A percentile compares a stretch with the other conserved stretches of the same genome.
phyloP scores from a whole-genome alignment of 2,888 invertebrate genomes.

The Zeuzera pyrina region DNA sequence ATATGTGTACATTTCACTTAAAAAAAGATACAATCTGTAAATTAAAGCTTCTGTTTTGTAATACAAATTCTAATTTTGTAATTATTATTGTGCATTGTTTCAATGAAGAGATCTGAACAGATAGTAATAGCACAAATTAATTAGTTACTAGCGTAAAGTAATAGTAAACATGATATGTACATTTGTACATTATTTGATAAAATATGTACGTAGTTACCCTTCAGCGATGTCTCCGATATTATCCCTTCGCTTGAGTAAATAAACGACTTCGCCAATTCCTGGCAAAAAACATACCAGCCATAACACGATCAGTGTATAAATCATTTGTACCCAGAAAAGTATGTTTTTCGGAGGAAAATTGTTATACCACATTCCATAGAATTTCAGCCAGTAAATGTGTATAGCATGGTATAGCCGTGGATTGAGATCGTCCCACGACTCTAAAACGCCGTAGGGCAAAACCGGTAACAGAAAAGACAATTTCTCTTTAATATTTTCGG shows the following conservation, averaged over 20 bases:
- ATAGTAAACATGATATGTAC: no score
- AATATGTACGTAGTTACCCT: constrained; percentile 34
- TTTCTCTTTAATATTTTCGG: constrained; percentile 33
- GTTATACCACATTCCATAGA: constrained; percentile 67
- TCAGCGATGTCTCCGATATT: constrained; percentile 75
- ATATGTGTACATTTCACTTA: constrained; percentile 67
- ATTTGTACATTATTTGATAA: no score
- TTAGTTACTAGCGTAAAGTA: no score
- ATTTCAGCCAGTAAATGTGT: constrained; percentile 65
- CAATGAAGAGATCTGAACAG: no score
- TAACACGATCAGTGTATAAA: constrained; percentile 46
- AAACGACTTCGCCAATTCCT: constrained; percentile 75
- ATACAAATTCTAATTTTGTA: no score
- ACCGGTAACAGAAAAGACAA: constrained; percentile 30
- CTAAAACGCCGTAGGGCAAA: constrained; percentile 51
- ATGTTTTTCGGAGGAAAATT: constrained; percentile 32
- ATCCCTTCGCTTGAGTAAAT: constrained; percentile 76
- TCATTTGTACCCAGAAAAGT: constrained; percentile 46
- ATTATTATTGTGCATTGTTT: no score
- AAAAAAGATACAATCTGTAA: constrained; percentile 60
- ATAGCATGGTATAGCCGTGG: constrained; percentile 56
- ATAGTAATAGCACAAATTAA: no score
- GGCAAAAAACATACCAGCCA: constrained; percentile 65
- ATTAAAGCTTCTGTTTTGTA: no score
- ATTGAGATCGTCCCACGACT: constrained; percentile 54